These are phyloP conservation scores for Sisor rabdophorus DNA, from an alignment of 2,113 vertebrate species.

Conservation along the genomic window DNA sequence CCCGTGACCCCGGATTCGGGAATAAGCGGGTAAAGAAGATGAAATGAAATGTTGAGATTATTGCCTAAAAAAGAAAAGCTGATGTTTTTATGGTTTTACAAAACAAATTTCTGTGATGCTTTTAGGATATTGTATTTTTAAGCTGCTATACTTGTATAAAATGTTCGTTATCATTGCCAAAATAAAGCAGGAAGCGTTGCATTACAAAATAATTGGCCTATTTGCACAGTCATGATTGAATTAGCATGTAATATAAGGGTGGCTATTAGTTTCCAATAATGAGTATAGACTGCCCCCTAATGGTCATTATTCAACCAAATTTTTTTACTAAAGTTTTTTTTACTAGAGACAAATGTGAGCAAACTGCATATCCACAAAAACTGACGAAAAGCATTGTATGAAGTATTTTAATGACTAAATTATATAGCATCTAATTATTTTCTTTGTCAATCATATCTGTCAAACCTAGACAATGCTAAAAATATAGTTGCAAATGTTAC, in stretches of 20 bases:
- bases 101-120: too few species aligned
- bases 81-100: too few species aligned
- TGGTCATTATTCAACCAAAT: neutral
- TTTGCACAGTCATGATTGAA: neutral
- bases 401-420: neutral
- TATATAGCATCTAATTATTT: too few species aligned
- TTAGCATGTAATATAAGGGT: neutral
- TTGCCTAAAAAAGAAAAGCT: too few species aligned
- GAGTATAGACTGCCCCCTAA: slow-evolving; percentile 34
- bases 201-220: neutral
- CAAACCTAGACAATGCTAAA: too few species aligned
- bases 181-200: neutral
- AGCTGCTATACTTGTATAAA: neutral
- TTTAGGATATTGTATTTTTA: neutral
- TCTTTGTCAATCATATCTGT: too few species aligned
- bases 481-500: too few species aligned
- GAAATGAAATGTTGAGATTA: too few species aligned
- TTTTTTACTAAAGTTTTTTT: neutral
- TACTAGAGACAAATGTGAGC: neutral
- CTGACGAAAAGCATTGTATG: neutral
- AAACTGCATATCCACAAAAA: neutral
- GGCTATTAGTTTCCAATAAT: neutral
- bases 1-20: too few species aligned
- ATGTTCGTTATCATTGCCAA: neutral
- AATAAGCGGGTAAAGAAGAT: too few species aligned